Evolutionary conservation across 2,797 vertebrate species (phyloP), one percentile per base, ranked within the genome.

Genomic region (Monodelphis domestica): DNA sequence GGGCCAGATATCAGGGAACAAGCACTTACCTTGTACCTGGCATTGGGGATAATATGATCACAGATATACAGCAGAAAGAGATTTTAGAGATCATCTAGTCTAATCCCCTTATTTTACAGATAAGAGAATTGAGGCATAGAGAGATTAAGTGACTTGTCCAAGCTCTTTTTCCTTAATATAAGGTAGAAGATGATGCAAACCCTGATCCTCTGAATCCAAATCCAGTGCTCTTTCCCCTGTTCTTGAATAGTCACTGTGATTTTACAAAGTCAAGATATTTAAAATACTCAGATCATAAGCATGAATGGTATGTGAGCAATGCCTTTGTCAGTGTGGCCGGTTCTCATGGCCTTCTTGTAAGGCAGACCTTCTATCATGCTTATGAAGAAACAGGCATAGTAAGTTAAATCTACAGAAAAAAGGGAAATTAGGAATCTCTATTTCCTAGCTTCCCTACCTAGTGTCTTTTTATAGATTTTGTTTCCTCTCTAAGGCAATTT

Each of bases 331-430:
- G 56, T 14, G 30, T 30, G 38, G 9, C 53, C 57, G 30, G 4
- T 55, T 17, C n/a, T 78, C 24, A 24, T 52, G 12, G 52, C n/a
- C n/a, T n/a, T n/a, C n/a, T n/a, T n/a, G n/a, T n/a, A n/a, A n/a
- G n/a, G n/a, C 24, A 9, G 26, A 33, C 92, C 51, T 90, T 12
- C n/a, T 90, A 54, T 88, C 90, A 91, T 53, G 12, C 7, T 93
- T 89, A 45, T 84, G 57, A 50, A 90, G 30, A 93, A 94, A 55
- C 89, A 50, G 7, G 70, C 91, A 78, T 90, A 57, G 89, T 92
- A 55, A 52, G 53, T 53, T 53, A 57, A 94, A n/a, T n/a, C 38
- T 87, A 38, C 5, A 4, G 78, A 91, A 11, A 56, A 90, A 33
- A 78, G 29, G 33, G 51, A 30, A 91, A 54, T 7, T 9, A 90